Evolutionary conservation across 2,888 invertebrate species (phyloP), one percentile per base, ranked within the genome.

Genomic region (Hartigia nigra): DNA sequence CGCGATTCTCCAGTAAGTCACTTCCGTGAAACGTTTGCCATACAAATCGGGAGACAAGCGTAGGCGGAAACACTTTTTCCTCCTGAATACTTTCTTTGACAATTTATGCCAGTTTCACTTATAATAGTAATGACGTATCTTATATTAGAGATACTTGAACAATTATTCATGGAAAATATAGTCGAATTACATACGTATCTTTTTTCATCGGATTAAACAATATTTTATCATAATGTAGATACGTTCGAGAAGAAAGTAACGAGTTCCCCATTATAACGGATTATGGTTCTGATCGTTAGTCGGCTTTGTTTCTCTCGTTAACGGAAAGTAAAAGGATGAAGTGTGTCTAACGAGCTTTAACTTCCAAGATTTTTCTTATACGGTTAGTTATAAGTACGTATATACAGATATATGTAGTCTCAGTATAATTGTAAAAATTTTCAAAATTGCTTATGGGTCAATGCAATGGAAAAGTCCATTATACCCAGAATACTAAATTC

Each of bases 241-340:
- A 55, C 5, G 23, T 55, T 55, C 55, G 23, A 55, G 23, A 55
- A 9, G 9, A 55, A 55, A 55, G 55, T 55, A 55, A 23, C 55
- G 55, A 55, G 23, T 55, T 55, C 55, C 55, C 23, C 23, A 55
- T 55, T 55, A 55, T 23, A 55, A 55, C 23, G 55, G 23, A 23
- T 55, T 55, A 55, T 23, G 23, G 55, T 23, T 55, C 9, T 55
- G 55, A 55, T 55, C 55, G 55, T 23, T 55, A 55, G 23, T 23
- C 55, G 23, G 72, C 72, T 34, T 72, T 72, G 32, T 72, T 34
- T 72, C 31, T 72, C 72, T 72, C 31, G 34, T 72, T 72, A 72
- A 72, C 32, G 72, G 34, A 72, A 72, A 72, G 72, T 72, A 72
- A 72, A 32, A 72, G 34, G 72, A 72, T 72, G 31, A 23, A 5